phyloP scores from a whole-genome alignment of 2,888 invertebrate genomes.

The Plemyria rubiginata region DNA sequence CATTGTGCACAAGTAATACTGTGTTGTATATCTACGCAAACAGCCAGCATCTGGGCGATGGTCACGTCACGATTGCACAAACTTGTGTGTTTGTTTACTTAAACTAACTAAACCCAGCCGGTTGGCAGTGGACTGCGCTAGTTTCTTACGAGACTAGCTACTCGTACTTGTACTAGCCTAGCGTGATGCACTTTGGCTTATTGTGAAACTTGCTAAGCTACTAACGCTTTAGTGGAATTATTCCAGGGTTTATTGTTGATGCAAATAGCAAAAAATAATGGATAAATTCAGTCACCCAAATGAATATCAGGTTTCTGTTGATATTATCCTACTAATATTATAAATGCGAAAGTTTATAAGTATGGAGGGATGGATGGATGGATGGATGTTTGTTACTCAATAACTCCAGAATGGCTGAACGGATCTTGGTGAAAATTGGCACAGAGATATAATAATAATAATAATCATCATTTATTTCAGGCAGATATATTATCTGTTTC shows the following conservation, averaged over 20 bases:
- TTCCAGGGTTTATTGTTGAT: background rate
- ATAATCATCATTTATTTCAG: too few relatives aligned
- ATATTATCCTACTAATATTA: too few relatives aligned
- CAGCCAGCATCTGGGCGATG: conserved; percentile 62
- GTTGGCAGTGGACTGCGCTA: conserved; percentile 26
- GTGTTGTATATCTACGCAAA: conserved; percentile 34
- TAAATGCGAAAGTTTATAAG: too few relatives aligned
- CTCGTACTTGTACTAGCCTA: conserved; percentile 8
- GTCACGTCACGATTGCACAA: conserved; percentile 65
- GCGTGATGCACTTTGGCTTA: conserved; percentile 28
- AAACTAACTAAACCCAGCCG: conserved; percentile 59
- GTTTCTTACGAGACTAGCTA: conserved; percentile 23
- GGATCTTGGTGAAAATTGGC: too few relatives aligned
- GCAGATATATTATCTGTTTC: too few relatives aligned
- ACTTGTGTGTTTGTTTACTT: conserved; percentile 68
- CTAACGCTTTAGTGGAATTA: conserved; percentile 5
- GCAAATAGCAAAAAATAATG: too few relatives aligned
- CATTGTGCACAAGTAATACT: conserved; percentile 11
- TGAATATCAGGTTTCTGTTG: too few relatives aligned
- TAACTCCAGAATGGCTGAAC: too few relatives aligned
- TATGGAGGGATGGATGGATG: too few relatives aligned
- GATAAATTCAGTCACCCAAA: too few relatives aligned
- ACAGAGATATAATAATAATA: too few relatives aligned
- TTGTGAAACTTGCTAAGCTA: conserved; percentile 26
- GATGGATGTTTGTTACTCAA: too few relatives aligned